Evolutionary conservation across 2,113 vertebrate species (phyloP).

Genomic region (Anarhynchus alexandrinus): DNA sequence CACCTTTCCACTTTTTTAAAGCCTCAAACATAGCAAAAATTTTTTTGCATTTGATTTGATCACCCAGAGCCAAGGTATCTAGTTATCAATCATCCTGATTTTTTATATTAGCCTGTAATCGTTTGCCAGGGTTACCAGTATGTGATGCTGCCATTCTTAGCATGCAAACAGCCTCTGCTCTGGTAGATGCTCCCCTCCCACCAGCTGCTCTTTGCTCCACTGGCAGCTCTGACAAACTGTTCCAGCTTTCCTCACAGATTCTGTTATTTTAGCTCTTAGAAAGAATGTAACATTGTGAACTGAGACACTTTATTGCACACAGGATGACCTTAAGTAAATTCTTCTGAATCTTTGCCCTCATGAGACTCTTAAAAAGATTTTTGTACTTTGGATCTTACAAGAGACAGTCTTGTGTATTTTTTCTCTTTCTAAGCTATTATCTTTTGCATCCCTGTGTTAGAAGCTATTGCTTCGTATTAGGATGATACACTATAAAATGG

Average conservation of each 20-base stretch:
- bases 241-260: neutral
- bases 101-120: neutral
- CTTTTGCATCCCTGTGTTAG: neutral
- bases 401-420: neutral
- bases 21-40: neutral
- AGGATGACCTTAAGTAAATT: neutral
- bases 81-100: neutral
- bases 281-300: conserved; percentile 5
- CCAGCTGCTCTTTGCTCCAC: neutral
- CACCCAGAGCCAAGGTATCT: neutral
- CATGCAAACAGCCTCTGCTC: accelerated
- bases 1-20: neutral
- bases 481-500: neutral
- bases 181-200: accelerated
- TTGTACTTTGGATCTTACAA: neutral
- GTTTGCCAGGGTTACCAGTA: neutral
- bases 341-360: neutral
- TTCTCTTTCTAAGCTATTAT: neutral
- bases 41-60: neutral
- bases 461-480: neutral
- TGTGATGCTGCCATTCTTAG: neutral
- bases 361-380: neutral
- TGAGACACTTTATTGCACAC: neutral
- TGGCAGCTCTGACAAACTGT: neutral
- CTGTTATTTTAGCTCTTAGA: conserved; percentile 13